Evolutionary conservation across 2,113 vertebrate genomes (phyloP), one percentile per base, ranked within the genome.

Genomic region (Nipponia nippon): DNA sequence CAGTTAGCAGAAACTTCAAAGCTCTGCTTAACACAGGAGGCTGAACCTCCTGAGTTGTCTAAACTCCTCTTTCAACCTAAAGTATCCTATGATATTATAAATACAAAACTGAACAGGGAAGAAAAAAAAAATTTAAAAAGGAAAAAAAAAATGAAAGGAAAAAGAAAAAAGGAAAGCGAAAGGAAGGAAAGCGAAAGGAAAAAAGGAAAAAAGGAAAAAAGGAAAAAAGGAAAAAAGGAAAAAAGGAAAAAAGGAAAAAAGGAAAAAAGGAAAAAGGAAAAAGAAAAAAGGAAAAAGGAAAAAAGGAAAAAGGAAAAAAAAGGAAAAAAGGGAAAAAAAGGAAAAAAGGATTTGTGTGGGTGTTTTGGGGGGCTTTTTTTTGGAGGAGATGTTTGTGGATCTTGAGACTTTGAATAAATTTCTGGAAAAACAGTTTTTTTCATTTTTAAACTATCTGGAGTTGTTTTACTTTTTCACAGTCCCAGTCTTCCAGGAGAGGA

Each of bases 341-440:
- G 18, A 11, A 59, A 75, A 66, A 76, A 23, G 1, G 38, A 38
- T 38, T 52, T 66, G 1, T 11, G 44, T 9, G 3, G 3, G 13
- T 3, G 8, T 38, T 50, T 16, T 16, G 18, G 10, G 4, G 4
- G 5, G 2, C 0, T 5, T 9, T 38, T 40, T 53, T 40, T 67
- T n/a, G 10, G 4, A 47, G 56, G 11, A 22, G 2, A 0, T 50
- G 29, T 36, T 13, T 16, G 4, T 21, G 6, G 1, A 10, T 32
- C 27, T 65, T 77, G 3, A n/a, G 20, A 9, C 16, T 83, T 52
- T 7, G 7, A 70, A 73, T 16, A 46, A 0, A 4, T 55, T 83
- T 75, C 78, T 52, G 2, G 12, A 25, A 59, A 61, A 66, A 38
- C 0, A 1, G 2, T 34, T 46, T 63, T 53, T 88, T 75, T 65